Conservation (phyloP, 2,888 invertebrate species). For the Acrobeloides nanus region DNA sequence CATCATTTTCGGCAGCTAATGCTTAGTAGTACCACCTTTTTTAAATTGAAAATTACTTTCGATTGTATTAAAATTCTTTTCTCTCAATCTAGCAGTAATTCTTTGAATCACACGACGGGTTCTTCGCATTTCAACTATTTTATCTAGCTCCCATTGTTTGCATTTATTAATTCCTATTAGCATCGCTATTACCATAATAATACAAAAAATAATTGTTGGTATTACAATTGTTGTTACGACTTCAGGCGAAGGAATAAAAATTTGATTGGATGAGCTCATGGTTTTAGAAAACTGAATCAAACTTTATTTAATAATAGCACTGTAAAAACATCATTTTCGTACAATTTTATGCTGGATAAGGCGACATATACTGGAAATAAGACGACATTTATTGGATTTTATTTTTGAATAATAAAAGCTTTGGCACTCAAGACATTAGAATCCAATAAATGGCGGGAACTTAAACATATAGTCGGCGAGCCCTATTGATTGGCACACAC, state of each 20-base stretch:
- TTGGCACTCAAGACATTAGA: no score
- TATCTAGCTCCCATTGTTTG: constrained; percentile 53
- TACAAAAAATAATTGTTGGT: constrained; percentile 53
- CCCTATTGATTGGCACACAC: no score
- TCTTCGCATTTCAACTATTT: constrained; percentile 51
- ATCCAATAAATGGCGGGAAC: no score
- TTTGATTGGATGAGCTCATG: no score
- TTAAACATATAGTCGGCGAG: no score
- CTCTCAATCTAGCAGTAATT: constrained; percentile 46
- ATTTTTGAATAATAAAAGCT: no score
- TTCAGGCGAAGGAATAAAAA: constrained; percentile 39
- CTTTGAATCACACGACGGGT: constrained; percentile 50
- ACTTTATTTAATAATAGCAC: no score
- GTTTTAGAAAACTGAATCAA: no score
- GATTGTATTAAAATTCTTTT: constrained; percentile 51
- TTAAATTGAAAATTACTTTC: constrained; percentile 34
- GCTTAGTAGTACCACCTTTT: neutral
- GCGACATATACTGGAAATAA: no score
- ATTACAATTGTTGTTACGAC: constrained; percentile 50
- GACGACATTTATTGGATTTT: no score
- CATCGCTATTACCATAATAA: constrained; percentile 52
- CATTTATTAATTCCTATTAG: constrained; percentile 53
- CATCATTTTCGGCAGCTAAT: constrained; percentile 7
- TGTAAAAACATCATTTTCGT: no score
- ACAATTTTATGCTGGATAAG: no score